Conservation (phyloP, 2,113 vertebrate genomes). For the Crocuta crocuta region DNA sequence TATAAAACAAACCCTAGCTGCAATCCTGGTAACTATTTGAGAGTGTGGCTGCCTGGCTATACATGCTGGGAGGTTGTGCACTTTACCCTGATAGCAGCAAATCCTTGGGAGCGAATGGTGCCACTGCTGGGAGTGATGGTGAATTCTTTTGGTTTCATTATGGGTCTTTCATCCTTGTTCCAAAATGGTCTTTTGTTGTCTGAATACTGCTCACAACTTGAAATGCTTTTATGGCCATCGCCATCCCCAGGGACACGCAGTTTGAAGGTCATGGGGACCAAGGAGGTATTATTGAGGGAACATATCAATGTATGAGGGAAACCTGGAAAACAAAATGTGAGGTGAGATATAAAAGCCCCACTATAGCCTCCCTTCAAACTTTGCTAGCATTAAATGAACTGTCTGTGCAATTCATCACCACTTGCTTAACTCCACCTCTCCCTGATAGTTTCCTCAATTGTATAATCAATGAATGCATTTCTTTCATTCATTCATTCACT, state of each 20-base stretch:
- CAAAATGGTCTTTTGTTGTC: conserved; percentile 65
- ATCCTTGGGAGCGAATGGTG: conserved; percentile 83
- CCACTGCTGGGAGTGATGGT: conserved; percentile 85
- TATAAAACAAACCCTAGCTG: neutral
- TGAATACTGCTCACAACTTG: conserved; percentile 72
- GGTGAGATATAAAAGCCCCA: neutral
- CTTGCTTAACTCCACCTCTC: neutral
- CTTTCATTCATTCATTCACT: neutral
- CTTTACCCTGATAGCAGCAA: conserved; percentile 87
- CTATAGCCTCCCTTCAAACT: neutral
- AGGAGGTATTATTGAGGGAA: conserved; percentile 90
- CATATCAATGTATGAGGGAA: conserved; percentile 89
- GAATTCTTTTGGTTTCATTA: conserved; percentile 88
- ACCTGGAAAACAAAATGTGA: conserved; percentile 82
- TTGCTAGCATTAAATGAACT: neutral
- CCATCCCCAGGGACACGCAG: conserved; percentile 91
- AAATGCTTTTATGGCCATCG: conserved; percentile 82
- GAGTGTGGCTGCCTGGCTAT: neutral
- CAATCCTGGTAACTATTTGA: neutral
- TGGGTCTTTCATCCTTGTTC: conserved; percentile 52
- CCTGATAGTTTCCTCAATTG: neutral
- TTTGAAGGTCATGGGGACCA: conserved; percentile 90
- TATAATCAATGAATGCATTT: neutral
- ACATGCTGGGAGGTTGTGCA: neutral
- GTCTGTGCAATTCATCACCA: neutral